Evolutionary conservation across 2,113 vertebrate species (phyloP), one percentile per base, ranked within the genome.

Genomic region (Heterotis niloticus): DNA sequence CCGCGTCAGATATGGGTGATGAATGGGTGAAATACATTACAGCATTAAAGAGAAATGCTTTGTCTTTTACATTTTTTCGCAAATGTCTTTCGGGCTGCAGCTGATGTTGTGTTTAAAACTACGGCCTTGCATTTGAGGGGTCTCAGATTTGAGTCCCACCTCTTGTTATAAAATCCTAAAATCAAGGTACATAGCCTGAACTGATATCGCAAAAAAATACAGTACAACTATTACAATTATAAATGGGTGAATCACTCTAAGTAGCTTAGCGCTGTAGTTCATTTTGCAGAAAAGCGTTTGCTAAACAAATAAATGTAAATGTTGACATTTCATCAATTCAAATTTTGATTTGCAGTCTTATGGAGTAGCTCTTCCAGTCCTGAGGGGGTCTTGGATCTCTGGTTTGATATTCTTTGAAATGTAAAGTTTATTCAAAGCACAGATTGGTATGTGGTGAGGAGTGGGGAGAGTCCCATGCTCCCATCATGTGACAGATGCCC

Each of bases 401-500:
- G 34, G 60, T 62, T 13, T 62, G 60, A 62, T 14, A 62, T 62
- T 4, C 14, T 62, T 14, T 20, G 20, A 18, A 18, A 20, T 20
- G 59, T 44, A 16, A 69, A 13, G 13, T 69, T 28, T 29, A 13
- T 2, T 57, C n/a, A 54, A 17, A 16, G 10, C 16, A 34, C 10
- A 28, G 57, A 44, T 64, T 7, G 34, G 2, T 70, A 26, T 26
- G 51, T 56, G 18, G 67, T 70, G 57, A 20, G 60, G 10, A 70
- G 52, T 78, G 24, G 54, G 52, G 59, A 78, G 29, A 59, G 57
- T 29, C 29, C n/a, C n/a, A 12, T 18, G 20, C n/a, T 11, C 20
- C 65, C n/a, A 56, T 78, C 52, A 70, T 26, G 60, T 59, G 67
- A 70, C 77, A 59, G 28, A 70, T 71, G 66, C 77, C 67, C 77